Base-by-base conservation (phyloP, 2,113 vertebrate species). In the Sinocyclocheilus rhinocerous region DNA sequence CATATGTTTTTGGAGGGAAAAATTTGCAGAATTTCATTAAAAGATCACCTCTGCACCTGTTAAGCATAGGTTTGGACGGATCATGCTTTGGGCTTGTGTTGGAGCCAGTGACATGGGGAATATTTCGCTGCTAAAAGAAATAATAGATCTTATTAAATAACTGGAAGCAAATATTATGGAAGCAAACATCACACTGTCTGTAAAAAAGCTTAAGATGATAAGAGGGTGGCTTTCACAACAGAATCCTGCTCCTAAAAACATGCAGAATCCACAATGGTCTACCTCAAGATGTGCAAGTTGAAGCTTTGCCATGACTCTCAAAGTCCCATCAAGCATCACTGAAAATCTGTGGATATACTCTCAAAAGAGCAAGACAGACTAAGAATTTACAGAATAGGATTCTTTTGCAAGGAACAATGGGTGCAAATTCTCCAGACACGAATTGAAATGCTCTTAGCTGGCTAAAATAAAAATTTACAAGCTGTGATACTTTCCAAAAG, bases 401-500 rank as follows among this genome's bases (percentile, higher is more conserved):
- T 3, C 29, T 36, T 70, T 70, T 36, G 16, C 65, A 33, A 33
- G 26, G 6, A 69, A 69, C 13, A 18, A 33, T 29, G 55, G 26
- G 65, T 1, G 24, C 6, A 69, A 33, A 67, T 33, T 2, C 13
- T 29, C 24, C 26, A 67, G 13, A 29, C 24, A 63, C 29, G 48
- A 26, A 55, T 18, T 55, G 1, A 55, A 55, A 55, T 16, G 52
- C 76, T 55, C 45, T 55, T 55, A 45, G 48, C 13, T 52, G 24
- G n/a, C 15, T 26, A 15, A 13, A 18, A 65, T 76, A 63, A 15
- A 33, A 22, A 16, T 20, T 36, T 24, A 24, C 15, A 75, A 9
- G 36, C 76, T 50, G 63, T 29, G 36, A 67, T 45, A 65, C 79
- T 39, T 76, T 55, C 69, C 75, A 84, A 75, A 77, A n/a, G 39